Evolutionary conservation across 2,113 vertebrate species (phyloP).

Genomic region (Planiliza haematocheilus): DNA sequence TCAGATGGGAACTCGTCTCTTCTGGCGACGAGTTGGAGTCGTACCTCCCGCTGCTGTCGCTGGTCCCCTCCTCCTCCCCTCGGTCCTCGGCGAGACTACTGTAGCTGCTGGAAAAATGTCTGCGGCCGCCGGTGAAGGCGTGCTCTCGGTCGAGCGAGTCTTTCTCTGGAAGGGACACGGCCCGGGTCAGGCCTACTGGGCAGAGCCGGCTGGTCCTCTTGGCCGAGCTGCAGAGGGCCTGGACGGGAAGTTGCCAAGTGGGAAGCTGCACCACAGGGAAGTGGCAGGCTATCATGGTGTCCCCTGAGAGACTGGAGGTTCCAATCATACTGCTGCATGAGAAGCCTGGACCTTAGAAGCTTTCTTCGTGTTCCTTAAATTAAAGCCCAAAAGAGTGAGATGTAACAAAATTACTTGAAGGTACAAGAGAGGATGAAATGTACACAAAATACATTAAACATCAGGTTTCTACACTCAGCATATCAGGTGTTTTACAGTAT

Average conservation of each 20-base stretch:
- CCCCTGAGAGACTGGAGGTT: conserved; percentile 90
- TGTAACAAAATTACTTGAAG: not conserved
- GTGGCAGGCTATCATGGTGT: conserved; percentile 93
- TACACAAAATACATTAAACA: no score
- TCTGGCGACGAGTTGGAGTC: conserved; percentile 72
- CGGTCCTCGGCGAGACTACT: conserved; percentile 69
- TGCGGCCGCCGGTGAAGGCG: conserved; percentile 81
- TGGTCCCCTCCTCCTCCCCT: conserved; percentile 71
- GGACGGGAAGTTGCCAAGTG: conserved; percentile 88
- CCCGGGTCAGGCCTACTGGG: conserved; percentile 81
- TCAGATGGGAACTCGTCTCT: conserved; percentile 64
- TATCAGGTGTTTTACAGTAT: not conserved
- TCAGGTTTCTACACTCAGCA: no score
- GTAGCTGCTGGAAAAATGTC: conserved; percentile 79
- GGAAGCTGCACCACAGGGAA: conserved; percentile 91
- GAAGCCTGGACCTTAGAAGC: conserved; percentile 6
- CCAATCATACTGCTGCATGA: conserved; percentile 87
- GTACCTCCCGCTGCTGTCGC: conserved; percentile 70
- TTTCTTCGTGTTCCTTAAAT: conserved; percentile 42
- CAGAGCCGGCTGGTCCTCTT: conserved; percentile 87
- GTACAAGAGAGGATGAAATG: no score
- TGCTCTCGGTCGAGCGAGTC: conserved; percentile 87
- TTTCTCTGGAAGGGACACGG: conserved; percentile 86
- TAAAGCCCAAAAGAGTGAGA: conserved; percentile 36
- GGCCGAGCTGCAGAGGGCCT: conserved; percentile 80